These are phyloP conservation scores for Empis livida DNA, from an alignment of 2,888 invertebrate species.

Conservation along the genomic window DNA sequence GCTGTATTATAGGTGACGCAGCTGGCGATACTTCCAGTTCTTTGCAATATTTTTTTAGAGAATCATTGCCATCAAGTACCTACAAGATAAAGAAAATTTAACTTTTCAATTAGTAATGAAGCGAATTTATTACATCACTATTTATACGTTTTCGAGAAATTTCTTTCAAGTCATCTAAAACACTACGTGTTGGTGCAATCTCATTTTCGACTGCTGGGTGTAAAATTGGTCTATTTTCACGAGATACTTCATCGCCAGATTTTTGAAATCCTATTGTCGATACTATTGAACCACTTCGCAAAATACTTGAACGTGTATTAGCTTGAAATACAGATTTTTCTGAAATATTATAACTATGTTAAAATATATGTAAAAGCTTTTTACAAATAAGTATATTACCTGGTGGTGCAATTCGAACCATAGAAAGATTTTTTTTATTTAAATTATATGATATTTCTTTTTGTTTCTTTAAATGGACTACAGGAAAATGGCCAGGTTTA, in stretches of 20 bases:
- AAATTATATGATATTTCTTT: conserved; percentile 23
- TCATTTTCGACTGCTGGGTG: conserved; percentile 32
- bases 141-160: conserved; percentile 44
- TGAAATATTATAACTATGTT: conserved; percentile 7
- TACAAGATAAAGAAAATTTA: conserved; percentile 14
- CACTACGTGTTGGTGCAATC: conserved; percentile 37
- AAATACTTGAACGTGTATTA: conserved; percentile 27
- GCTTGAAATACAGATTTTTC: conserved; percentile 25
- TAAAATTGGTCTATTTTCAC: conserved; percentile 30
- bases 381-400: too few species aligned
- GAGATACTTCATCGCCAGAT: conserved; percentile 23
- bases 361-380: neutral
- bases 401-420: conserved; percentile 31
- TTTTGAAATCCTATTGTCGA: conserved; percentile 21
- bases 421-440: conserved; percentile 20
- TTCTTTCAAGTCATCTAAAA: conserved; percentile 43
- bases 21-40: conserved; percentile 6
- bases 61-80: conserved; percentile 21
- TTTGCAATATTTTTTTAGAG: conserved; percentile 28
- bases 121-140: conserved; percentile 26
- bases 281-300: conserved; percentile 22
- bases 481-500: conserved; percentile 38
- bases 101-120: neutral
- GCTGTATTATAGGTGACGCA: neutral
- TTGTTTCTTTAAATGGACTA: conserved; percentile 38